Base-by-base conservation (phyloP, 2,888 invertebrate genomes). In the Anoplius nigerrimus region DNA sequence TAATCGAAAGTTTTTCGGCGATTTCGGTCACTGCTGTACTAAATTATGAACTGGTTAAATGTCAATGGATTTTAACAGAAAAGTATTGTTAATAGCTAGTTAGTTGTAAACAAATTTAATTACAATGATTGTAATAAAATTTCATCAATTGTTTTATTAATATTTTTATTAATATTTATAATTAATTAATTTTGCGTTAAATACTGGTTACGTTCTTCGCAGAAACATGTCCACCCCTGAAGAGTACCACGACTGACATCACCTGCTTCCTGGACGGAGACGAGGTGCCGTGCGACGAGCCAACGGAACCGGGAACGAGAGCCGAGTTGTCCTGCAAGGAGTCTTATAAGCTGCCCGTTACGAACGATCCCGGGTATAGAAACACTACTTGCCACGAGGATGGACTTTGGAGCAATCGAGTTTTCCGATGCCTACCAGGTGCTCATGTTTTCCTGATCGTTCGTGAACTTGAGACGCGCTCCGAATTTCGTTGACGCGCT, bases 391-490 rank as follows among this genome's bases (percentile, higher is more conserved):
- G 82, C 55, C 73, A 73, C 21, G 58, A 71, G 45, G 72, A 77
- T 34, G 85, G 82, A 51, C 52, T 66, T 27, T 83, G 83, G 84
- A 75, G 79, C 61, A 76, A 71, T 34, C 70, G 59, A 3, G 34
- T 81, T 18, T 83, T 82, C 69, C 74, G 78, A 8, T 84, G 83
- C 69, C 69, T 76, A 46, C 78, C 81, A 71, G 80, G 82, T 83
- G 69, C 64, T 53, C n/a, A 54, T 16, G 11, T 34, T 8, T 34
- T 11, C 11, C 34, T 34, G 8, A 34, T 11, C 4, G 11, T 34
- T 34, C 11, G 11, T 34, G 34, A 34, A 34, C 11, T 1, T 11
- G 11, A 66, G 22, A 55, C 51, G 24, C 43, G 34, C n/a, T n/a
- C n/a, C n/a, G n/a, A n/a, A n/a, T n/a, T n/a, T n/a, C n/a, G n/a